phyloP scores from a whole-genome alignment of 2,797 vertebrate genomes.

The Schizothorax lantsangensis region DNA sequence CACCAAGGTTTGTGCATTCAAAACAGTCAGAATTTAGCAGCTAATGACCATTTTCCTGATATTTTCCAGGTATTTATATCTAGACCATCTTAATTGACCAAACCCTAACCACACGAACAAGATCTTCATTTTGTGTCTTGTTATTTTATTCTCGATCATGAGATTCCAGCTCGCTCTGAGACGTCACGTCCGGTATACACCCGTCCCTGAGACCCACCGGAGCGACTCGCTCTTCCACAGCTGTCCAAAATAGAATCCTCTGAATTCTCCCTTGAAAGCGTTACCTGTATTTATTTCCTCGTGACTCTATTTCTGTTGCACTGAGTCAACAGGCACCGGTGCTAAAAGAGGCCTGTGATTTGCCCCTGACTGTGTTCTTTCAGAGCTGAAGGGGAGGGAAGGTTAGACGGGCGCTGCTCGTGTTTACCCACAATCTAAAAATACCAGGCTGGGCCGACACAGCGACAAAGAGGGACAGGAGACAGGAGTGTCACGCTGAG shows the following conservation, averaged over 20 bases:
- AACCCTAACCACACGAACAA: background rate
- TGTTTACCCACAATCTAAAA: conserved; percentile 34
- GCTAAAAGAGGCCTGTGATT: conserved; percentile 55
- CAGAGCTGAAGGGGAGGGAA: conserved; percentile 36
- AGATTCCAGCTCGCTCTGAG: background rate
- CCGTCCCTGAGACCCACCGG: conserved; percentile 20
- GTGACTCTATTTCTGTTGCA: conserved; percentile 57
- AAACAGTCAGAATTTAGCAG: background rate
- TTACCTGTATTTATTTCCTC: conserved; percentile 73
- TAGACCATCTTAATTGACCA: background rate
- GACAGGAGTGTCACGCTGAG: background rate
- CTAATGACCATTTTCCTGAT: background rate
- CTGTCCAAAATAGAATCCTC: conserved; percentile 44
- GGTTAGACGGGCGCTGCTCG: background rate
- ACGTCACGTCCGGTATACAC: background rate
- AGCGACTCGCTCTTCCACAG: background rate
- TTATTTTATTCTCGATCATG: background rate
- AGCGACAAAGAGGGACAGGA: background rate
- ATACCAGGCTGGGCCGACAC: background rate
- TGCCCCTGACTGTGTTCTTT: conserved; percentile 55
- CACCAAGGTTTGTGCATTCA: too few species aligned
- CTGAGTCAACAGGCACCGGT: conserved; percentile 54
- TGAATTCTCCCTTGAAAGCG: conserved; percentile 59
- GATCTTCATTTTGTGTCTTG: conserved; percentile 12
- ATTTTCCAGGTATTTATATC: background rate